Conservation (phyloP, 2,888 invertebrate species). For the Steinernema scapterisci region DNA sequence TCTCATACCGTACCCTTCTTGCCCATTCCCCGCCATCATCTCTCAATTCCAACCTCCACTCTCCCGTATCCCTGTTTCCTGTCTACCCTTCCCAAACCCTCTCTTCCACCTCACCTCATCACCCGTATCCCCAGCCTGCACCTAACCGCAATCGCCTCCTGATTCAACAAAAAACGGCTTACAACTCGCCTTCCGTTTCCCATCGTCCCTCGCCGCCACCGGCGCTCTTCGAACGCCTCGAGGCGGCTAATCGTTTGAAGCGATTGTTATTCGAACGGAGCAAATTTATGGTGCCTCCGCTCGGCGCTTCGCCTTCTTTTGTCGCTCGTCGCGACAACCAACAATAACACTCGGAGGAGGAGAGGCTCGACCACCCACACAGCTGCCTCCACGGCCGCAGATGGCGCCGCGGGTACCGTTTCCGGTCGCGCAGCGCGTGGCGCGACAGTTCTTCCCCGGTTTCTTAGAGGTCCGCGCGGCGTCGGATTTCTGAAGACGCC, state of each 20-base stretch:
- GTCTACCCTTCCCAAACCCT: too few species aligned
- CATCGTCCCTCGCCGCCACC: slow-evolving; percentile 20
- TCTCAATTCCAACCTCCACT: too few species aligned
- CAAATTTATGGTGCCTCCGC: slow-evolving; percentile 14
- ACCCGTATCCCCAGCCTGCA: too few species aligned
- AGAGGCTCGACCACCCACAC: slow-evolving; percentile 15
- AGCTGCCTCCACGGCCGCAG: slow-evolving; percentile 12
- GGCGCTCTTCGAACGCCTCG: slow-evolving; percentile 15
- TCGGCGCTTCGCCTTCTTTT: slow-evolving; percentile 6
- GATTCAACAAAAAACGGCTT: slow-evolving; percentile 19
- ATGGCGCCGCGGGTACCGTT: slow-evolving; percentile 14
- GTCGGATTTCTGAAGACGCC: not conserved
- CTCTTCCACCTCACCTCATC: too few species aligned
- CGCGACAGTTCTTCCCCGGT: slow-evolving; percentile 15
- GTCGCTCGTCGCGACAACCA: slow-evolving; percentile 13
- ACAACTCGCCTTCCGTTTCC: slow-evolving; percentile 24
- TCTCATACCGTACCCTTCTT: too few species aligned
- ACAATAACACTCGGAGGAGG: not conserved
- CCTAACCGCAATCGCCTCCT: too few species aligned
- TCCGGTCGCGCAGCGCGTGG: not conserved
- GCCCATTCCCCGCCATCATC: too few species aligned
- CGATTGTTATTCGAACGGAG: slow-evolving; percentile 21
- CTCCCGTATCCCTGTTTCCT: too few species aligned
- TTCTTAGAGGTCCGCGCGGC: not conserved
- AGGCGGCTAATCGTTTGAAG: slow-evolving; percentile 32